phyloP scores from a whole-genome alignment of 1,140 invertebrate genomes.

The Drosophila pectinifera region DNA sequence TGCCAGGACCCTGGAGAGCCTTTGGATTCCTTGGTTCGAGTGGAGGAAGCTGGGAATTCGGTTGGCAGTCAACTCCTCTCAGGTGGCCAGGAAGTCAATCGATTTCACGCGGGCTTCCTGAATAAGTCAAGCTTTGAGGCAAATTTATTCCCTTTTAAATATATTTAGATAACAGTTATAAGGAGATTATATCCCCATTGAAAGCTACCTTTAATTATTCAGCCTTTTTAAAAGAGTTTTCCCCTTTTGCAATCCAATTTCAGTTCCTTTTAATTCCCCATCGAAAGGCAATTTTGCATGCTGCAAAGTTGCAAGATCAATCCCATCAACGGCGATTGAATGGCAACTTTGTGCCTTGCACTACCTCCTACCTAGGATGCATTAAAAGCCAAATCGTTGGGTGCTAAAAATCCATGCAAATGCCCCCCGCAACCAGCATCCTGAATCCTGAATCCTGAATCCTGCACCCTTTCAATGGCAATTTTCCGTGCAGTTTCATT shows the following conservation, averaged over 20 bases:
- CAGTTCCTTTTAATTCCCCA: not conserved
- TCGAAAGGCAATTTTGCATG: slow-evolving; percentile 21
- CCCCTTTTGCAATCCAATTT: slow-evolving; percentile 6
- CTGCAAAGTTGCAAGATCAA: slow-evolving; percentile 44
- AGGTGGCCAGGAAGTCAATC: slow-evolving; percentile 35
- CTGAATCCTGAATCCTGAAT: slow-evolving; percentile 6
- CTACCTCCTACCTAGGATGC: slow-evolving; percentile 30
- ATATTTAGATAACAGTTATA: not conserved
- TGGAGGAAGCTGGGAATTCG: slow-evolving; percentile 23
- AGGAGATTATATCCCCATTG: not conserved
- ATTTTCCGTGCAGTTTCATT: slow-evolving; percentile 77
- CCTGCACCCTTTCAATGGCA: slow-evolving; percentile 39
- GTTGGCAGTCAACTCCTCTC: slow-evolving; percentile 29
- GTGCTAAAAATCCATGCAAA: slow-evolving; percentile 72
- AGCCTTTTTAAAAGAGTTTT: too few species aligned
- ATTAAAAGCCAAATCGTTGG: slow-evolving; percentile 64
- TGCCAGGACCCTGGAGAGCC: slow-evolving; percentile 16
- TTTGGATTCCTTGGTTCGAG: slow-evolving; percentile 26
- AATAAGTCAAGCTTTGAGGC: not conserved
- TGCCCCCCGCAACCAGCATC: slow-evolving; percentile 11
- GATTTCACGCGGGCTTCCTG: slow-evolving; percentile 11
- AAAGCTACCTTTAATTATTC: not conserved
- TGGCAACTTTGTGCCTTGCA: slow-evolving; percentile 63
- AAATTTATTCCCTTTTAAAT: not conserved
- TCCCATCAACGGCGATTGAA: slow-evolving; percentile 59